Evolutionary conservation across 2,888 invertebrate species (phyloP), one percentile per base, ranked within the genome.

Genomic region (Mythimna pallens): DNA sequence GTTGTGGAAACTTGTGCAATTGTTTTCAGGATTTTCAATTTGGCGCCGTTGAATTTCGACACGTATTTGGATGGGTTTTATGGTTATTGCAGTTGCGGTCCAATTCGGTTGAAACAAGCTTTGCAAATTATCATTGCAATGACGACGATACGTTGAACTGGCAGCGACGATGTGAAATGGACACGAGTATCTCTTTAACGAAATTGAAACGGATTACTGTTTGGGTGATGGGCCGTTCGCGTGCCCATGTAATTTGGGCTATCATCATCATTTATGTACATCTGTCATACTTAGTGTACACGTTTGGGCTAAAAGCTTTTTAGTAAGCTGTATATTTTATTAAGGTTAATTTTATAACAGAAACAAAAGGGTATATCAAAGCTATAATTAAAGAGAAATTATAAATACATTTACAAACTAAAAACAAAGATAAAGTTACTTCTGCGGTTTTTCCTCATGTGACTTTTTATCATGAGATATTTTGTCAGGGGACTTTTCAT

Each of bases 171-270:
- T 88, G 83, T 75, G 74, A 86, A 91, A 92, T 89, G 88, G 86
- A 88, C 87, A 87, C 84, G 88, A 88, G 87, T 88, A 89, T 89
- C 90, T 89, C 88, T 91, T 91, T 88, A 87, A 86, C 87, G 65
- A 91, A 93, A 94, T 93, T 92, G 91, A 93, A 93, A 92, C 89
- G 89, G 89, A 93, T 93, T 92, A 91, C 88, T 87, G 86, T 88
- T 83, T 78, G 73, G 84, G 81, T 93, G 92, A 95, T 93, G 92
- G 87, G 86, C 82, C 68, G 86, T 91, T 94, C 85, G 94, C 94
- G 93, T 95, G 94, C 82, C 84, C 76, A 76, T 82, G 86, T 89
- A 88, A 90, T 90, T 89, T 85, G 82, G 80, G 79, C 85, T 80
- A 87, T 88, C 86, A 91, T 91, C 89, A 90, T 91, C 89, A 90